phyloP scores from a whole-genome alignment of 2,797 vertebrate species.

The Platyrinchus mystaceus region DNA sequence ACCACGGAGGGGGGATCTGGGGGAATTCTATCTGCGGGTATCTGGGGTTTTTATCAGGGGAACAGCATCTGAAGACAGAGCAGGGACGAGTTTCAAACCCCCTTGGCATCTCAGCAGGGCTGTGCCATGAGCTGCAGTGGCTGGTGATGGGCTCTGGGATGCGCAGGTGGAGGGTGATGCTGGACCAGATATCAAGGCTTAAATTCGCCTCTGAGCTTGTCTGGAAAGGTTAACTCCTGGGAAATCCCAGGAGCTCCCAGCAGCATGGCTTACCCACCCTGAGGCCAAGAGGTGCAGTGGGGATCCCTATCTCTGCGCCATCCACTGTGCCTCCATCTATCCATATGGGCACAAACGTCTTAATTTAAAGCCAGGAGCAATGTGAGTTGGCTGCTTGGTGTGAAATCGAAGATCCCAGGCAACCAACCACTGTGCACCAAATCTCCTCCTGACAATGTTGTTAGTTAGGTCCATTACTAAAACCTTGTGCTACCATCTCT shows the following conservation, averaged over 20 bases:
- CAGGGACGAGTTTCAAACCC: not conserved
- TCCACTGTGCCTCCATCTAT: not conserved
- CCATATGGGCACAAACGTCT: not conserved
- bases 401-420: slow-evolving; percentile 21
- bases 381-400: not conserved
- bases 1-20: not conserved
- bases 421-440: not conserved
- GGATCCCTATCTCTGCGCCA: not conserved
- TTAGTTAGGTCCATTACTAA: slow-evolving; percentile 27
- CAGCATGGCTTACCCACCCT: not conserved
- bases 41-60: not conserved
- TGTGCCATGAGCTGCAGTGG: rapidly evolving
- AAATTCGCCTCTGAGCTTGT: not conserved
- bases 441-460: not conserved
- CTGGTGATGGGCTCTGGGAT: not conserved
- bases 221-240: not conserved
- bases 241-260: not conserved
- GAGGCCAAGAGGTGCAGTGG: not conserved
- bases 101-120: not conserved
- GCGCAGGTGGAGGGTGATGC: not conserved
- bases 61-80: rapidly evolving
- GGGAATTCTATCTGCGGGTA: rapidly evolving
- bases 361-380: not conserved
- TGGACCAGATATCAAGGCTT: not conserved
- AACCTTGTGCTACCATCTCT: slow-evolving; percentile 36